Conservation (phyloP, 2,113 vertebrate genomes). For the Percina caprodes region DNA sequence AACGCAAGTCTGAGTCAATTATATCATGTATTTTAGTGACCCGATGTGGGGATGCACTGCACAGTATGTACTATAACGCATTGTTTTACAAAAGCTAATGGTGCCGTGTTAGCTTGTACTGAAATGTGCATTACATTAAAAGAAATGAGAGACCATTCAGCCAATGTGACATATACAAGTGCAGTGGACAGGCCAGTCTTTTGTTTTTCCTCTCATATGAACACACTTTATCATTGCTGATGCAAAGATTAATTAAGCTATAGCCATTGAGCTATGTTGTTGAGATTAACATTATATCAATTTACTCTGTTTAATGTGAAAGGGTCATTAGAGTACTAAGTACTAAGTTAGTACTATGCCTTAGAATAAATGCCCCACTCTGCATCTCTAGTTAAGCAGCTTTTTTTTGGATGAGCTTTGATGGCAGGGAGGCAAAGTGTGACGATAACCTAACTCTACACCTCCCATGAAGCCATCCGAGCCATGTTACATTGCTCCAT, state of each 20-base stretch:
- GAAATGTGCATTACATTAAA: not conserved
- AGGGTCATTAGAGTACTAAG: too few species aligned
- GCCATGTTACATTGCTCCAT: not conserved
- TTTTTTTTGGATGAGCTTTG: conserved; percentile 12
- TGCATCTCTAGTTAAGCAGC: not conserved
- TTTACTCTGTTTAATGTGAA: not conserved
- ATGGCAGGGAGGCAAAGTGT: not conserved
- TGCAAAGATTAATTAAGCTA: not conserved
- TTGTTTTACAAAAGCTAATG: not conserved
- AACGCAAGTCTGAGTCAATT: not conserved
- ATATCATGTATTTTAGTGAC: conserved; percentile 21
- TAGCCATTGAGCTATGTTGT: not conserved
- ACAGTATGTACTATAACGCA: not conserved
- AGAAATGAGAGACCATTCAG: conserved; percentile 1
- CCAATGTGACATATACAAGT: not conserved
- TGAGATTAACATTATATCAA: not conserved
- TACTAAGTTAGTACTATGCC: too few species aligned
- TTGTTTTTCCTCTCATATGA: not conserved
- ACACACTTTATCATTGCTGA: not conserved
- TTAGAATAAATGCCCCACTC: not conserved
- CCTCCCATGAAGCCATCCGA: not conserved
- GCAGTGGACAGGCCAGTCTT: fast-evolving
- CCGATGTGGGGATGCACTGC: conserved; percentile 3
- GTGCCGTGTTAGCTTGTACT: not conserved
- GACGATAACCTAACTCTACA: not conserved